phyloP scores from a whole-genome alignment of 2,888 invertebrate species.

The Scaptomyza tumidula region DNA sequence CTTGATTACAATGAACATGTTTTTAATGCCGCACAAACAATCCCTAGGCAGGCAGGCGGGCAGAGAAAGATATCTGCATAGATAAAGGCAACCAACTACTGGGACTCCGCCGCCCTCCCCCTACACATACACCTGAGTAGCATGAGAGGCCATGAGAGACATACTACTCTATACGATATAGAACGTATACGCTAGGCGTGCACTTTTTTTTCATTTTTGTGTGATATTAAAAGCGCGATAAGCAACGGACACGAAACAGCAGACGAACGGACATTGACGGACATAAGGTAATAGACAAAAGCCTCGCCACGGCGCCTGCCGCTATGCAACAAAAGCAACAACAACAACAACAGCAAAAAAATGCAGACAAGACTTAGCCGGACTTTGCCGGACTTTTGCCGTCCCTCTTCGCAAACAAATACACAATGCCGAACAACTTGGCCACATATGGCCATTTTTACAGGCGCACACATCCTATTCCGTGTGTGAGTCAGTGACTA shows the following conservation, averaged over 20 bases:
- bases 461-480: conserved; percentile 44
- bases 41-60: conserved; percentile 20
- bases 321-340: conserved; percentile 54
- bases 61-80: conserved; percentile 79
- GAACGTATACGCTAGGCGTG: conserved; percentile 46
- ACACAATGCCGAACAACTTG: conserved; percentile 69
- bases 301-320: conserved; percentile 59
- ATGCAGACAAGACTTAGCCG: conserved; percentile 24
- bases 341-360: conserved; percentile 6
- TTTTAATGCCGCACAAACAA: conserved; percentile 66
- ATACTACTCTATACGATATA: conserved; percentile 1
- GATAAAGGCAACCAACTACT: conserved; percentile 65
- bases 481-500: conserved; percentile 30
- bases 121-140: not conserved
- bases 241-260: conserved; percentile 62
- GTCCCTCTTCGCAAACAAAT: conserved; percentile 40
- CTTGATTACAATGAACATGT: conserved; percentile 80
- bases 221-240: conserved; percentile 79
- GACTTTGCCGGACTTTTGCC: conserved; percentile 23
- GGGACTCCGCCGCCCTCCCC: not conserved
- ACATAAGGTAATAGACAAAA: conserved; percentile 64
- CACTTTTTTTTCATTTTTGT: conserved; percentile 48
- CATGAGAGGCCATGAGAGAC: conserved; percentile 33
- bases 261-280: conserved; percentile 34
- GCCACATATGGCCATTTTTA: conserved; percentile 79